Base-by-base conservation (phyloP, 2,888 invertebrate genomes). In the Caenorhabditis afra region DNA sequence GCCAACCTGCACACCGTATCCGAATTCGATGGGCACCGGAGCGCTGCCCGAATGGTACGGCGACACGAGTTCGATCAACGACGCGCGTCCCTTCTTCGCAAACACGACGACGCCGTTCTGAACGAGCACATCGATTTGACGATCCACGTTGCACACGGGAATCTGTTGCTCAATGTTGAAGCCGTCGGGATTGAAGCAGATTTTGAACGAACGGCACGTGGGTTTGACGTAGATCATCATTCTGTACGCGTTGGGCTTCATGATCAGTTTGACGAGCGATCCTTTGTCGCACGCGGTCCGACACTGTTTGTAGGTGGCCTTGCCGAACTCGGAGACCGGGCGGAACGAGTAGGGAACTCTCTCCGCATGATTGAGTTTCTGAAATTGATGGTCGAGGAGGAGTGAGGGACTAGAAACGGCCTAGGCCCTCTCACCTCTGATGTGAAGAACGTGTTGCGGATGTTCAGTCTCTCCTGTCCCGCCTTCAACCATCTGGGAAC, bases 401-500 rank as follows among this genome's bases (percentile, higher is more conserved):
- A n/a, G n/a, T n/a, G 57, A 12, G 41, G 18, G 3, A 12, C 18
- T 57, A 35, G 18, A 35, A 37, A 8, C 10, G 1, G n/a, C 12
- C n/a, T n/a, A 35, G 37, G 16, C 10, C 12, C 18, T 16, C 45
- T 22, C 18, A 67, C 67, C 67, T 68, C 67, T 50, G 23, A 29
- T 1, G 12, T 22, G 29, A 29, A 53, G 11, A 18, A 61, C 11
- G 53, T 44, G 0, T 1, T 23, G 5, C 41, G 52, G 44, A 61
- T 1, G n/a, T 70, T 45, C 16, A 61, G 8, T 3, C 14, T 3
- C 7, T 61, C 61, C 53, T 61, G 11, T 0, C n/a, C 47, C 0
- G 23, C 35, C 5, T 23, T 3, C 52, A 70, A 37, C 68, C 68
- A 70, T 61, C 68, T 59, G 5, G 68, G 68, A n/a, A 70, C 20